Percentiles rank a stretch among this genome's conserved stretches.
phyloP scores from a whole-genome alignment of 2,797 vertebrate species.

The Sebastes glaucus region DNA sequence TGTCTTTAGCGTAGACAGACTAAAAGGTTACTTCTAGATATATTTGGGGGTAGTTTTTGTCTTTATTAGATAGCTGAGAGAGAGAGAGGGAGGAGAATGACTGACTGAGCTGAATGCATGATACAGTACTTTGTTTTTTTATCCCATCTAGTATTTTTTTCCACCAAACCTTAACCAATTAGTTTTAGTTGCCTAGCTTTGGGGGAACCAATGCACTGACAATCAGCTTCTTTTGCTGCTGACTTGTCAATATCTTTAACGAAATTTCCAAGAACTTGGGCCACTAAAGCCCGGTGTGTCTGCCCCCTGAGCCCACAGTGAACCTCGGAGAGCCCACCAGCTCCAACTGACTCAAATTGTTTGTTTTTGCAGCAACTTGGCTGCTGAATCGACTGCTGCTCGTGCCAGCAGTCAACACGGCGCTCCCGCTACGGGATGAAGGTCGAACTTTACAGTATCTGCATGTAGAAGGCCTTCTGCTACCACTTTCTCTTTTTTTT shows the following conservation, averaged over 20 bases:
- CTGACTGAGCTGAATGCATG: neutral
- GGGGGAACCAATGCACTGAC: neutral
- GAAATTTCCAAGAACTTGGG: neutral
- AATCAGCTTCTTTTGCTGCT: neutral
- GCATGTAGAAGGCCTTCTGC: slow-evolving; percentile 1
- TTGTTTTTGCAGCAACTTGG: slow-evolving; percentile 5
- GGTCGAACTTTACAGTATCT: neutral
- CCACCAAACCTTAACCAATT: neutral
- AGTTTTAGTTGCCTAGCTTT: neutral
- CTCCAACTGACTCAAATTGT: neutral
- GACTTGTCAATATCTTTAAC: neutral
- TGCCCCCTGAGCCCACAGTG: neutral
- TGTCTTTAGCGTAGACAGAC: neutral
- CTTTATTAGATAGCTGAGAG: neutral
- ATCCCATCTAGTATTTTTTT: neutral
- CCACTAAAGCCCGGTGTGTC: neutral
- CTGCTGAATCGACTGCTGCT: neutral
- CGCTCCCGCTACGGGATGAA: neutral
- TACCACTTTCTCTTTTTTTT: neutral
- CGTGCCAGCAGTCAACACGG: neutral
- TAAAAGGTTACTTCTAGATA: neutral
- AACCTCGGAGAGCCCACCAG: neutral
- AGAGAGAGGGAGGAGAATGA: neutral
- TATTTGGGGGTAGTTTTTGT: neutral
- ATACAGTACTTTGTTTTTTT: neutral